A percentile compares a stretch with the other conserved stretches of the same genome.
Evolutionary conservation across 2,113 vertebrate genomes (phyloP).

Genomic region (Arvicanthis niloticus): DNA sequence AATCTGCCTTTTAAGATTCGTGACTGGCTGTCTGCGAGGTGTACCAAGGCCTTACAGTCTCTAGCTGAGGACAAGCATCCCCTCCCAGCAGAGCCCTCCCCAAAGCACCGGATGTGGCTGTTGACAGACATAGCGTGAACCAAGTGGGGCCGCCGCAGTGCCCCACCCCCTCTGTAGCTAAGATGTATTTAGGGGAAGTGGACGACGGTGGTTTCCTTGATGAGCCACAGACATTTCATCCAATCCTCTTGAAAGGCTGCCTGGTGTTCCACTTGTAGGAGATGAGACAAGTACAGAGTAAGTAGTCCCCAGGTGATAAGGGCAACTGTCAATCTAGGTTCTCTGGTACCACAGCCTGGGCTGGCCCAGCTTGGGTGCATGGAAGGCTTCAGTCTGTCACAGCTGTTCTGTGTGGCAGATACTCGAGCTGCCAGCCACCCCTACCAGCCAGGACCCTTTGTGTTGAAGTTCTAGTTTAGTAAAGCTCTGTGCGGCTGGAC

Average conservation of each 20-base stretch:
- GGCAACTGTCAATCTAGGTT: not conserved
- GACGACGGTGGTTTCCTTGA: not conserved
- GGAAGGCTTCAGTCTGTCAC: not conserved
- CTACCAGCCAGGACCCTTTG: not conserved
- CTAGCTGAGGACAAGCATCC: not conserved
- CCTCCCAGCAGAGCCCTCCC: not conserved
- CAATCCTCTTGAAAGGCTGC: not conserved
- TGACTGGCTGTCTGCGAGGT: not conserved
- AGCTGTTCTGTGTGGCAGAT: not conserved
- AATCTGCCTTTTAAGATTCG: not conserved
- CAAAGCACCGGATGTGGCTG: constrained; percentile 64
- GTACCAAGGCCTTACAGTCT: too few species aligned
- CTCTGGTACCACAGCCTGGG: not conserved
- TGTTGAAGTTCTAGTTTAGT: not conserved
- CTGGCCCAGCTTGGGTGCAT: not conserved
- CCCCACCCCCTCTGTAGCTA: not conserved
- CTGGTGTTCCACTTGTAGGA: not conserved
- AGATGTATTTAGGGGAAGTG: not conserved
- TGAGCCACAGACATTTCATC: not conserved
- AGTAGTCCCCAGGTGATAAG: not conserved
- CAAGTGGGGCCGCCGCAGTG: not conserved
- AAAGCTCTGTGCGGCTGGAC: not conserved
- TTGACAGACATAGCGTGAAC: constrained; percentile 5
- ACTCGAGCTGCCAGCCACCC: not conserved
- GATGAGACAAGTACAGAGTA: not conserved